Base-by-base conservation (phyloP, 2,797 vertebrate species). In the Phoebastria nigripes region DNA sequence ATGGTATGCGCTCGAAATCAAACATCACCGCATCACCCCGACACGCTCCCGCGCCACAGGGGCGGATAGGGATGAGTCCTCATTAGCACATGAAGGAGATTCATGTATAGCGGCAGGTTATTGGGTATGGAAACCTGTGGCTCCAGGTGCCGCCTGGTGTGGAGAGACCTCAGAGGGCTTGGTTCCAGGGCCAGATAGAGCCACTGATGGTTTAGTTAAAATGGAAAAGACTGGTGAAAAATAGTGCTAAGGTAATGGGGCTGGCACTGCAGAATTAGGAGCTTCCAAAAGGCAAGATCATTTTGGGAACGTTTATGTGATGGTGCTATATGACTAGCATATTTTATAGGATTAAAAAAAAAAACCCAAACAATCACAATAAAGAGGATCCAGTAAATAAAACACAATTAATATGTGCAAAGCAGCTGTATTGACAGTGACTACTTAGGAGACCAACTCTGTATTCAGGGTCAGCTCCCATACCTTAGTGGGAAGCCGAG, bases 361-460 rank as follows among this genome's bases (percentile, higher is more conserved):
- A 84, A 67, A 37, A 8, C 17, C 14, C 6, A 17, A 59, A 28
- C 17, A 71, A 65, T 65, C n/a, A 83, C n/a, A 72, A 31, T 47
- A 76, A 94, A 82, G 41, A 90, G 1, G 5, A 61, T 47, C 63
- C n/a, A n/a, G 49, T 73, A 93, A 90, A 80, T 82, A 82, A 85
- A 91, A 59, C 13, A 35, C 54, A 84, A 82, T 82, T 82, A 83
- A 89, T 71, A 70, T 12, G 9, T 77, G 24, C 28, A 80, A 59
- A 94, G 8, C 47, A 78, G 41, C 29, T 78, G 4, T 51, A 58
- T 20, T 90, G 81, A 61, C 63, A 87, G 18, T 46, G n/a, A 61
- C n/a, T 63, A 10, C 24, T 77, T 76, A 55, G 56, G 20, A 94
- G 71, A 89, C 22, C 55, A 62, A 29, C 76, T 89, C 52, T 51